Evolutionary conservation across 2,888 invertebrate genomes (phyloP).

Genomic region (Saturnia japonica): DNA sequence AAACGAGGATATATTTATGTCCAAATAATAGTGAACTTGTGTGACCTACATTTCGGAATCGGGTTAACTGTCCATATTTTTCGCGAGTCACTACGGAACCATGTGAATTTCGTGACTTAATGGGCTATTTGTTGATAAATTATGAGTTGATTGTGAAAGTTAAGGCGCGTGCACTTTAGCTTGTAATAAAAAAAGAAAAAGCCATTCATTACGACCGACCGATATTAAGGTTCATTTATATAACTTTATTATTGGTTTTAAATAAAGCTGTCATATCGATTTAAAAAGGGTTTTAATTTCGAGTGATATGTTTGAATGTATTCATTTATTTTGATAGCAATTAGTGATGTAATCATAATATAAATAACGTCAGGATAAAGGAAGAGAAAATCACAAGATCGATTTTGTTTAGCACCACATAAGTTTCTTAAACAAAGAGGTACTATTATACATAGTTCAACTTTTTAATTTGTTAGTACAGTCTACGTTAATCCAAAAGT

Average conservation of each 20-base stretch:
- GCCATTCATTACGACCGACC: not conserved
- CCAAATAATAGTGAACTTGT: constrained; percentile 16
- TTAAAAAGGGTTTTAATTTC: not conserved
- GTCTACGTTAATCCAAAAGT: no score
- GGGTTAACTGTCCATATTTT: constrained; percentile 64
- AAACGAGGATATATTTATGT: constrained; percentile 18
- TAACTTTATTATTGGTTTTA: not conserved
- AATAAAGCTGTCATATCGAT: not conserved
- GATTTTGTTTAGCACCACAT: no score
- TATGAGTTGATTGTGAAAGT: constrained; percentile 21
- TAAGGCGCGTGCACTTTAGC: constrained; percentile 15
- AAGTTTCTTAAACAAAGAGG: no score
- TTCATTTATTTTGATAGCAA: no score
- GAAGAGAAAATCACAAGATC: no score
- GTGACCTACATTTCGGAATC: constrained; percentile 41
- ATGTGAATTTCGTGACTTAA: constrained; percentile 21
- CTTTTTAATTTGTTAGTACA: no score
- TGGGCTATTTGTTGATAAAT: constrained; percentile 24
- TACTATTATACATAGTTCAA: no score
- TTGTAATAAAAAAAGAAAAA: constrained; percentile 9
- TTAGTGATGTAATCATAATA: no score
- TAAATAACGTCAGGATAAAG: no score
- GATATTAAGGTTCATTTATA: not conserved
- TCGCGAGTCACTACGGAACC: constrained; percentile 35
- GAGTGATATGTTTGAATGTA: no score